Percentiles rank a stretch among this genome's conserved stretches.
Evolutionary conservation across 2,797 vertebrate species (phyloP).

Genomic region (Argyrosomus regius): DNA sequence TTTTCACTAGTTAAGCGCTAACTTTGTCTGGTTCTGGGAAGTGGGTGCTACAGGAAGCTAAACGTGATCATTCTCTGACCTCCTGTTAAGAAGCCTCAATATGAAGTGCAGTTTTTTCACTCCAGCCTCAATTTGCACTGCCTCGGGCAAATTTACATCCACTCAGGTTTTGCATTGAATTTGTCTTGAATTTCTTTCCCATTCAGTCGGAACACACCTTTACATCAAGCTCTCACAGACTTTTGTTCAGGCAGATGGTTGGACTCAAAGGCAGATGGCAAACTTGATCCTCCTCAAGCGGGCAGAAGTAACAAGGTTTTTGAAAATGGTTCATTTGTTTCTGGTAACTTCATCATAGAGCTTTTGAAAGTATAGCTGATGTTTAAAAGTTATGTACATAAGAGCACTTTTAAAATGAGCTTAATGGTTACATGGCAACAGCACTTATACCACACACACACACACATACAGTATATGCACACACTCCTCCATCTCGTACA

Average conservation of each 20-base stretch:
- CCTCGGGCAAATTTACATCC: background rate
- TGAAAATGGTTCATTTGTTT: background rate
- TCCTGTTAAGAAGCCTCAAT: too few relatives aligned
- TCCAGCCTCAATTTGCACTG: background rate
- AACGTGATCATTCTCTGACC: too few relatives aligned
- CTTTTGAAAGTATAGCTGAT: background rate
- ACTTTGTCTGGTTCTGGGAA: too few relatives aligned
- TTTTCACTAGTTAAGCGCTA: too few relatives aligned
- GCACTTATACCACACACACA: background rate
- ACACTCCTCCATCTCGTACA: background rate
- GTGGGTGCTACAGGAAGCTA: too few relatives aligned
- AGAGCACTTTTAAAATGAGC: background rate
- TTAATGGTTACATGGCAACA: slow-evolving; percentile 14
- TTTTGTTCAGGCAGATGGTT: background rate
- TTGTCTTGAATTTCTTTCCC: background rate
- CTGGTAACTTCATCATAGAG: background rate
- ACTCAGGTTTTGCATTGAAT: background rate
- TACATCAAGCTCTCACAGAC: background rate
- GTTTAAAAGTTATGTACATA: background rate
- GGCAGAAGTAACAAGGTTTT: background rate
- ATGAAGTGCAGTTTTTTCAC: background rate
- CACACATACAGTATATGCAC: background rate
- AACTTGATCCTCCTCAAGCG: background rate
- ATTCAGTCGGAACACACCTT: background rate
- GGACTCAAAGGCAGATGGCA: background rate